These are phyloP conservation scores for Danaus melanippus DNA, from an alignment of 1,140 invertebrate species.

Conservation along the genomic window DNA sequence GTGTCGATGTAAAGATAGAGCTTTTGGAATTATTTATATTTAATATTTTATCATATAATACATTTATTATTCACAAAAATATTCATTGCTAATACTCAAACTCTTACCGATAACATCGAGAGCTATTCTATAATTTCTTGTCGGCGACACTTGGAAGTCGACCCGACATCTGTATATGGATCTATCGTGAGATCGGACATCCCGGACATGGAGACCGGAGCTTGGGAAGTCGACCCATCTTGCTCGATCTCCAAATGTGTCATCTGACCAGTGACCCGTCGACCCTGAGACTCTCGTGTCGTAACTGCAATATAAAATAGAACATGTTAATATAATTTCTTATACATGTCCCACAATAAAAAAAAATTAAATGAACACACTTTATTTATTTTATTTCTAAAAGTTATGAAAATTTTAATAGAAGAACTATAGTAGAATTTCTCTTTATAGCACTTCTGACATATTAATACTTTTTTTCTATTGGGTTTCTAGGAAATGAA, in stretches of 20 bases:
- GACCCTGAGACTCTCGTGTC: constrained; percentile 74
- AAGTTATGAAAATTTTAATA: too few relatives aligned
- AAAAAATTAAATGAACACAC: too few relatives aligned
- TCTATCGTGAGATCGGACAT: constrained; percentile 78
- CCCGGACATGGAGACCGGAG: constrained; percentile 76
- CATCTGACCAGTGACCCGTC: constrained; percentile 75
- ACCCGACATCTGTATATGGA: constrained; percentile 85
- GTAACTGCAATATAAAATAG: constrained; percentile 70
- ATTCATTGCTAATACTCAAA: too few relatives aligned
- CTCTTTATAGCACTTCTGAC: too few relatives aligned
- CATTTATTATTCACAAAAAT: too few relatives aligned
- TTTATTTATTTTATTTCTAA: too few relatives aligned
- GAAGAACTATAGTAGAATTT: too few relatives aligned
- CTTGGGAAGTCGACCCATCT: constrained; percentile 74
- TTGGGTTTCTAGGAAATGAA: too few relatives aligned
- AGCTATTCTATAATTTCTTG: constrained; percentile 84
- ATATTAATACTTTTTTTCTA: too few relatives aligned
- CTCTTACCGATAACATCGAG: constrained; percentile 87
- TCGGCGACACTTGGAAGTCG: constrained; percentile 86
- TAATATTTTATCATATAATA: too few relatives aligned
- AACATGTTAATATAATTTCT: constrained; percentile 1
- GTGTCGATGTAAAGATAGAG: constrained; percentile 23
- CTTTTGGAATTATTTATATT: constrained; percentile 14
- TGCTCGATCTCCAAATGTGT: constrained; percentile 72
- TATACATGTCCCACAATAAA: not conserved